Percentiles rank a stretch among this genome's conserved stretches.
Conservation (phyloP, 2,888 invertebrate species). For the Rhabditoides inermis region DNA sequence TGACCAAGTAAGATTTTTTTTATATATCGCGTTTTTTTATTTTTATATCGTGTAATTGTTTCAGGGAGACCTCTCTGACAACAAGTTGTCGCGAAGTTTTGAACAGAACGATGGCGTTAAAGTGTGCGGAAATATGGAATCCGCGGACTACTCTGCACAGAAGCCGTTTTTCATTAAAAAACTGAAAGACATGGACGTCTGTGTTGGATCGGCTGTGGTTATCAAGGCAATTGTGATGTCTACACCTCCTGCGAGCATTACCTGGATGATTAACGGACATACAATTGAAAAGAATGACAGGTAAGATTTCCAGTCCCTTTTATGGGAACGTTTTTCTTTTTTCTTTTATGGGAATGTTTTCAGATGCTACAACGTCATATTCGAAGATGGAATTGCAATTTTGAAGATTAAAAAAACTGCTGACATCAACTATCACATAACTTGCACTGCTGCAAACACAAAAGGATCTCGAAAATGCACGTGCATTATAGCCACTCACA, state of each 20-base stretch:
- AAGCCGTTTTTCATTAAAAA: constrained; percentile 8
- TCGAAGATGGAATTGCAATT: constrained; percentile 12
- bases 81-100: too few relatives aligned
- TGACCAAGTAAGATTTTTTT: too few relatives aligned
- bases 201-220: background rate
- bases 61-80: too few relatives aligned
- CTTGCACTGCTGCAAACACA: constrained; percentile 9
- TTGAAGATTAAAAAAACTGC: background rate
- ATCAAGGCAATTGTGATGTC: constrained; percentile 1
- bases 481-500: constrained; percentile 1
- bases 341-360: background rate
- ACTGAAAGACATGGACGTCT: background rate
- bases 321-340: too few relatives aligned
- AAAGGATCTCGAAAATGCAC: background rate
- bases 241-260: constrained; percentile 1
- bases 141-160: too few relatives aligned
- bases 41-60: too few relatives aligned
- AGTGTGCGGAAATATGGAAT: too few relatives aligned
- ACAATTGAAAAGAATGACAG: background rate
- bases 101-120: too few relatives aligned
- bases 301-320: too few relatives aligned
- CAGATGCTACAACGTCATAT: background rate
- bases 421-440: background rate
- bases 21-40: too few relatives aligned
- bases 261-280: constrained; percentile 4